A percentile compares a stretch with the other conserved stretches of the same genome.
Conservation (phyloP, 2,888 invertebrate genomes). For the Cataglyphis albicans region DNA sequence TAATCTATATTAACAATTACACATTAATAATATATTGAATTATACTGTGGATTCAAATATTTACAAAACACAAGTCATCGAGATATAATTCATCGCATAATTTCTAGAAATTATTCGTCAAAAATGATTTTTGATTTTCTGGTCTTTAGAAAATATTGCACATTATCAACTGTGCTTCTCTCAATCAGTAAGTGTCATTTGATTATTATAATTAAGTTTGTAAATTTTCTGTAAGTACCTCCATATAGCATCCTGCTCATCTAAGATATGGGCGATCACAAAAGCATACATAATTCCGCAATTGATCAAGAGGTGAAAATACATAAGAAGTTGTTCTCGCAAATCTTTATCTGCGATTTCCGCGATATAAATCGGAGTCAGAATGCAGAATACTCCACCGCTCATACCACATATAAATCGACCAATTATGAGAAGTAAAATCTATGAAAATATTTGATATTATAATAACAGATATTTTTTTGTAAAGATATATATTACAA, state of each 20-base stretch:
- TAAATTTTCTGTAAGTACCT: slow-evolving; percentile 54
- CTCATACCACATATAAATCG: slow-evolving; percentile 78
- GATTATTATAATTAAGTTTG: not conserved
- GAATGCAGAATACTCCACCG: slow-evolving; percentile 76
- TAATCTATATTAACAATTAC: not conserved
- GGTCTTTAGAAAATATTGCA: not conserved
- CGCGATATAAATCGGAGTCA: slow-evolving; percentile 80
- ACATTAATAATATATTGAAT: too few relatives aligned
- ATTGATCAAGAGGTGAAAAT: slow-evolving; percentile 80
- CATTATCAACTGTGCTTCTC: not conserved
- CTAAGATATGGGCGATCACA: slow-evolving; percentile 68
- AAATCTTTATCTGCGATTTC: slow-evolving; percentile 78
- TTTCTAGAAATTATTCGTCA: too few relatives aligned
- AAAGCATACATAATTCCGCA: slow-evolving; percentile 82
- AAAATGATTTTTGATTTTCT: not conserved
- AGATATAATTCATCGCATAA: too few relatives aligned
- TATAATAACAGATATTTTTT: not conserved
- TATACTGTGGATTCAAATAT: not conserved
- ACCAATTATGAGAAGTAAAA: slow-evolving; percentile 73
- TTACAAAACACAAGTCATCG: not conserved
- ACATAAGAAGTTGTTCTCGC: slow-evolving; percentile 76
- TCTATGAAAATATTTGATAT: slow-evolving; percentile 47
- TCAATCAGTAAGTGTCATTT: not conserved
- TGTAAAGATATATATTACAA: not conserved
- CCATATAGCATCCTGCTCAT: slow-evolving; percentile 69